phyloP scores from a whole-genome alignment of 2,888 invertebrate species.

The Chouioia cunea region DNA sequence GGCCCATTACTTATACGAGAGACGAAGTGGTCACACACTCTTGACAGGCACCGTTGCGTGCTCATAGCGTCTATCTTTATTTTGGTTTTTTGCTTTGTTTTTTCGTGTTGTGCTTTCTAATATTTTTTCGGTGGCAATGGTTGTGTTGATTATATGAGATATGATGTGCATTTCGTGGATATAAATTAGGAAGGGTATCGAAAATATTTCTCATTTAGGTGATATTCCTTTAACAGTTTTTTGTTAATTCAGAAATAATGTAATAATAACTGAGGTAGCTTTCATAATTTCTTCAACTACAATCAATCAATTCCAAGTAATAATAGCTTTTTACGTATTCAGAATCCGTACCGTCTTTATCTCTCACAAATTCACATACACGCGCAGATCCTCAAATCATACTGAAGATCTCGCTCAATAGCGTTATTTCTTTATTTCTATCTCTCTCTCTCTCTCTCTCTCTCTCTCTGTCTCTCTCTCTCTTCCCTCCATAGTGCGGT shows the following conservation, averaged over 20 bases:
- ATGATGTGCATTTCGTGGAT: too few relatives aligned
- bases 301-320: too few relatives aligned
- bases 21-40: not conserved
- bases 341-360: not conserved
- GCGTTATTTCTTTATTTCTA: not conserved
- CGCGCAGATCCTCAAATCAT: not conserved
- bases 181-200: too few relatives aligned
- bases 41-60: not conserved
- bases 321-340: too few relatives aligned
- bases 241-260: too few relatives aligned
- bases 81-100: slow-evolving; percentile 14
- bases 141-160: too few relatives aligned
- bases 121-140: too few relatives aligned
- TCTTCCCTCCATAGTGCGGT: not conserved
- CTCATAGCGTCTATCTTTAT: slow-evolving; percentile 22
- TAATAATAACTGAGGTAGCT: too few relatives aligned
- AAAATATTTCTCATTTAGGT: not conserved
- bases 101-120: too few relatives aligned
- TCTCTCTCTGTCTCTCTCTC: slow-evolving; percentile 13
- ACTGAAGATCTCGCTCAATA: not conserved
- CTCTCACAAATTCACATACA: too few relatives aligned
- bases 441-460: slow-evolving; percentile 9
- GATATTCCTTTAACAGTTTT: too few relatives aligned
- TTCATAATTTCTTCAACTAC: too few relatives aligned
- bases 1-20: slow-evolving; percentile 40